Conservation (phyloP, 1,140 invertebrate species). For the Cotesia vestalis region DNA sequence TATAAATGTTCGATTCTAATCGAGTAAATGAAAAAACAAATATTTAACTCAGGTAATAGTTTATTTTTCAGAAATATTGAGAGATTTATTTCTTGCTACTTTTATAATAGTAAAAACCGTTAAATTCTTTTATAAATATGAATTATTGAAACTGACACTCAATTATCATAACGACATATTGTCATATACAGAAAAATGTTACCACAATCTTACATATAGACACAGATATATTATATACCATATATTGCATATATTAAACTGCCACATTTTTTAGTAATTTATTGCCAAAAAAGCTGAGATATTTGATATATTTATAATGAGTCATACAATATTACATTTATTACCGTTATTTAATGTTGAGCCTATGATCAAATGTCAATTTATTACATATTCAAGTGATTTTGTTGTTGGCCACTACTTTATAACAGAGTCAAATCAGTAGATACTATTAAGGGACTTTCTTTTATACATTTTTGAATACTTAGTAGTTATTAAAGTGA, state of each 20-base stretch:
- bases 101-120: too few relatives aligned
- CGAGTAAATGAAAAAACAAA: too few relatives aligned
- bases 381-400: conserved; percentile 42
- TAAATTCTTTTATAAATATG: not conserved
- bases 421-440: conserved; percentile 55
- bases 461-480: too few relatives aligned
- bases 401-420: conserved; percentile 33
- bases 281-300: conserved; percentile 25
- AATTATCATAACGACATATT: too few relatives aligned
- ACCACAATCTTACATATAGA: not conserved
- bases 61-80: too few relatives aligned
- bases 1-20: too few relatives aligned
- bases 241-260: conserved; percentile 27
- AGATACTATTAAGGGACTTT: not conserved
- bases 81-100: too few relatives aligned
- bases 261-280: conserved; percentile 29
- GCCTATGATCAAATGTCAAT: conserved; percentile 53
- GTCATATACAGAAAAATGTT: not conserved
- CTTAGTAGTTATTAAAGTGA: too few relatives aligned
- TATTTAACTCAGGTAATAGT: too few relatives aligned
- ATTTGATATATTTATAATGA: conserved; percentile 17
- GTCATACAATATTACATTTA: conserved; percentile 34
- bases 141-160: too few relatives aligned
- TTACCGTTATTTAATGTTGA: conserved; percentile 49
- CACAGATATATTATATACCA: not conserved